Percentiles rank a stretch among this genome's conserved stretches.
Conservation (phyloP, 2,113 vertebrate species). For the Gymnorhina tibicen region DNA sequence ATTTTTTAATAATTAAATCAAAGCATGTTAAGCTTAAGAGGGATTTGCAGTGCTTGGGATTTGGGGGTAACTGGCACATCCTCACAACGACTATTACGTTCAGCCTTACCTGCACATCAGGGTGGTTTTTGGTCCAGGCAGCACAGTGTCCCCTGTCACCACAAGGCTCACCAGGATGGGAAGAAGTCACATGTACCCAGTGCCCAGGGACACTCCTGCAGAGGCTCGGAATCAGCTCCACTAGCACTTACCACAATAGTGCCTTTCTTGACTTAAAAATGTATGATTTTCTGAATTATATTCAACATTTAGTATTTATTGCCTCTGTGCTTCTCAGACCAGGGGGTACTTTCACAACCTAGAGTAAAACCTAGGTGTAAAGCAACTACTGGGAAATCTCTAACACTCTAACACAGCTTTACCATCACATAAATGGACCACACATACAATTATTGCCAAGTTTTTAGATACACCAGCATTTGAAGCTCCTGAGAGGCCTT, state of each 20-base stretch:
- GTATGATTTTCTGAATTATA: not conserved
- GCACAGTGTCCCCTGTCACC: not conserved
- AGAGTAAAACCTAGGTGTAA: not conserved
- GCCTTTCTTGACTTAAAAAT: not conserved
- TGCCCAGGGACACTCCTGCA: not conserved
- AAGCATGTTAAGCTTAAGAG: constrained; percentile 7
- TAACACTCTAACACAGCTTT: not conserved
- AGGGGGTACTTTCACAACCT: not conserved
- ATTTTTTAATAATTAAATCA: constrained; percentile 48
- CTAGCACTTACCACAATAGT: not conserved
- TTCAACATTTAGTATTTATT: not conserved
- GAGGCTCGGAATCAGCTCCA: not conserved
- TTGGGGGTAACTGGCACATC: not conserved
- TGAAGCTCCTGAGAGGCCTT: not conserved
- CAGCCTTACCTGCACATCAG: not conserved
- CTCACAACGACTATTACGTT: accelerated
- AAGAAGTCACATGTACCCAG: not conserved
- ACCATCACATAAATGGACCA: constrained; percentile 2
- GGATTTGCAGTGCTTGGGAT: constrained; percentile 4
- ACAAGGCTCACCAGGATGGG: not conserved
- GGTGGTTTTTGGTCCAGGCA: not conserved
- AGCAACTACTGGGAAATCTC: not conserved
- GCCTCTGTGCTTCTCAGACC: not conserved
- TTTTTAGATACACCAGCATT: not conserved
- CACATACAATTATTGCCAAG: not conserved